Conservation (phyloP, 2,113 vertebrate species). For the Hymenochirus boettgeri region DNA sequence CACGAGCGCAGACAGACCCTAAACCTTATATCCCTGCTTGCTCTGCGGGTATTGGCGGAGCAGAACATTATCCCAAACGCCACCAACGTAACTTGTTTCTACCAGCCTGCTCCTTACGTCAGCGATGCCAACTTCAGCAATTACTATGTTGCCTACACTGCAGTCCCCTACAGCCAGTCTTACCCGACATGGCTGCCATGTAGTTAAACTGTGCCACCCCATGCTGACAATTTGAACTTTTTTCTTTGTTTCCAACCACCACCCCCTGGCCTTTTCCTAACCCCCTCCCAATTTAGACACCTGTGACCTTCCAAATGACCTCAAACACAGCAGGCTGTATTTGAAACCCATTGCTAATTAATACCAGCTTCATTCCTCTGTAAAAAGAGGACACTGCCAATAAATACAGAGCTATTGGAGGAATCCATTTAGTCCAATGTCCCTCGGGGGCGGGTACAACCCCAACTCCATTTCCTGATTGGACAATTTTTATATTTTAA, state of each 20-base stretch:
- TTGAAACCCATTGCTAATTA: not conserved
- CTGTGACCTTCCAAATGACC: not conserved
- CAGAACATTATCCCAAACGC: conserved; percentile 90
- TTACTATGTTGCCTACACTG: conserved; percentile 81
- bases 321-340: not conserved
- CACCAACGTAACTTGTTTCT: conserved; percentile 93
- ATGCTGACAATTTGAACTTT: too few relatives aligned
- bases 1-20: conserved; percentile 93
- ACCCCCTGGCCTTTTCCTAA: too few relatives aligned
- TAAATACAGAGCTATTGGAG: not conserved
- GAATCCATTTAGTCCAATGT: not conserved
- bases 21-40: conserved; percentile 88
- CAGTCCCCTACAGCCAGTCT: conserved; percentile 74
- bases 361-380: not conserved
- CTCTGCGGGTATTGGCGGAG: conserved; percentile 84
- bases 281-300: too few relatives aligned
- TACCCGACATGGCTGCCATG: conserved; percentile 96
- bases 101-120: conserved; percentile 93
- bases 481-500: too few relatives aligned
- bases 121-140: conserved; percentile 95
- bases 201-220: conserved; percentile 61
- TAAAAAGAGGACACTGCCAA: not conserved
- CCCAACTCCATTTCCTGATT: too few relatives aligned
- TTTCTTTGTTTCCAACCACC: not conserved
- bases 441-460: not conserved